Conservation (phyloP, 2,797 vertebrate species). For the Carcharodon carcharias region DNA sequence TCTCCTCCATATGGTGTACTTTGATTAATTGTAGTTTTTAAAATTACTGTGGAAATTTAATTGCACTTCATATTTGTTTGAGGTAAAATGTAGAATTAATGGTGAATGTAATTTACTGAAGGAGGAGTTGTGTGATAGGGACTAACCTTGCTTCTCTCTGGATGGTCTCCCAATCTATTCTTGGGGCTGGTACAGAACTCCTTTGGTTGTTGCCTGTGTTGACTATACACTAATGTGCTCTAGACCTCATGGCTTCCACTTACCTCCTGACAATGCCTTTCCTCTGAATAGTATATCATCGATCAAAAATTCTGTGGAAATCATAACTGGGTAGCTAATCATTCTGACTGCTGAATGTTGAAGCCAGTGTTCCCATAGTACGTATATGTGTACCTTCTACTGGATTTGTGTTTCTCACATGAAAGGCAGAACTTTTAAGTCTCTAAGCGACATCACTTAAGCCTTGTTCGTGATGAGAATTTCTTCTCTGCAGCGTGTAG, state of each 20-base stretch:
- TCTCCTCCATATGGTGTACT: conserved; percentile 35
- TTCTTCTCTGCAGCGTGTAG: conserved; percentile 70
- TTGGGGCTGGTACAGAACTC: not conserved
- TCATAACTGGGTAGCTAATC: not conserved
- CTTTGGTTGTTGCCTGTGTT: not conserved
- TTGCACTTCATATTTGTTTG: not conserved
- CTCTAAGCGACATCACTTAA: not conserved
- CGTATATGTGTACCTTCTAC: conserved; percentile 44
- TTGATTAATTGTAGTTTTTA: not conserved
- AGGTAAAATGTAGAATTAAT: not conserved
- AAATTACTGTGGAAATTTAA: not conserved
- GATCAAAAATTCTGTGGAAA: not conserved
- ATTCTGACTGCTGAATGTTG: not conserved
- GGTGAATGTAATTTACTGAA: conserved; percentile 9
- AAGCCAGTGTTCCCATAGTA: conserved; percentile 4
- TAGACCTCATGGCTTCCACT: not conserved
- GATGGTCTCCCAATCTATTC: not conserved
- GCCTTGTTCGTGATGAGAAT: not conserved
- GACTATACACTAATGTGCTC: not conserved
- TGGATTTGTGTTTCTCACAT: not conserved
- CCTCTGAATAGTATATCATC: not conserved
- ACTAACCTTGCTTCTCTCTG: not conserved
- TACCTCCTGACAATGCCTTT: not conserved
- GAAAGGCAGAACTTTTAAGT: not conserved
- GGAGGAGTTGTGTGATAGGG: not conserved